Base-by-base conservation (phyloP, 2,888 invertebrate genomes). In the Micoletzkya japonica region DNA sequence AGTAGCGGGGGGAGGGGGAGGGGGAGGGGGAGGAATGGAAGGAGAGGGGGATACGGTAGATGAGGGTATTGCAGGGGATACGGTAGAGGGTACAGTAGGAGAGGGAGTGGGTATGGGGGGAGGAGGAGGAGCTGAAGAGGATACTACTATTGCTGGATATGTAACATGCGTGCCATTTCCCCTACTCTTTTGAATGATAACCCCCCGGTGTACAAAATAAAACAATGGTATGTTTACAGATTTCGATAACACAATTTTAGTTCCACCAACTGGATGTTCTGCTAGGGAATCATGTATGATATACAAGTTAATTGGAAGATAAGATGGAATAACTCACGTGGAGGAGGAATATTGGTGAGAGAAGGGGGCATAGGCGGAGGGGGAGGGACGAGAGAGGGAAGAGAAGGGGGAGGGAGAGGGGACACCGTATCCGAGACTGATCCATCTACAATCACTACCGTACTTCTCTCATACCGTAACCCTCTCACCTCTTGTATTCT, bases 1-100 rank as follows among this genome's bases (percentile, higher is more conserved):
- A 49, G 50, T 63, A 1, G 50, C 20, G 34, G 74, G 71, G 34
- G 74, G 70, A 1, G 76, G 71, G 14, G 73, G 54, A n/a, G 70
- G 64, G 24, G 73, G 70, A 17, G 73, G 70, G 10, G 66, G 66
- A 32, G 64, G 64, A 7, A 32, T 24, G 4, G 39, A n/a, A 24
- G 60, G 37, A 7, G 49, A 10, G 17, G 63, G n/a, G 28, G 50
- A n/a, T 44, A 34, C 14, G 3, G 34, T 66, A 3, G 70, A 63
- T 24, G 68, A 61, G 14, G 71, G 66, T 2, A 67, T 50, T 49
- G 70, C 39, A 20, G 61, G 44, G 17, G 72, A 66, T 20, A 70
- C 64, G 7, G 67, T 68, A 49, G 72, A 37, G 17, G 73, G 54
- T 39, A 49, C 20, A 4, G 67, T n/a, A 37, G 26, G 28, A 24